Base-by-base conservation (phyloP, 2,797 vertebrate species). In the Cygnus olor region DNA sequence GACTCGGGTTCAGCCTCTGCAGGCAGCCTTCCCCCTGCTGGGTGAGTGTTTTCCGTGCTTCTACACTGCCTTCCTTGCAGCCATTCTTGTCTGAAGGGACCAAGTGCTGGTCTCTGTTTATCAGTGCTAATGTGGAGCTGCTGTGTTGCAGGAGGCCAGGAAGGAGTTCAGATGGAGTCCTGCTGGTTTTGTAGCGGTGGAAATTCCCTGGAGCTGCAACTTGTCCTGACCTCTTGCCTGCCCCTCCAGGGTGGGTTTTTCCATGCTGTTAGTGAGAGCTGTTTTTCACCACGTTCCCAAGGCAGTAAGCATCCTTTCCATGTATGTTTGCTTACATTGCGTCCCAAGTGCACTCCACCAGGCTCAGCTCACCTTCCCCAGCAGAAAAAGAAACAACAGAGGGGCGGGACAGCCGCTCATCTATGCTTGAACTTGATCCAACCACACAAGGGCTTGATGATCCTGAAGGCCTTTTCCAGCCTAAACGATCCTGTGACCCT, bases 211-310 rank as follows among this genome's bases (percentile, higher is more conserved):
- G 72, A 72, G 60, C 83, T n/a, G 25, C 6, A 7, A 2, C 27
- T 90, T 72, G 15, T 73, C 57, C 70, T 84, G 74, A 56, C 57
- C 73, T 84, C 65, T 47, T 88, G 65, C 73, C 78, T 86, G 79
- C 18, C 61, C 70, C 80, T 66, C 73, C 15, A 40, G 73, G 70
- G 81, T 83, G 69, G n/a, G 42, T 84, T 89, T 94, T 95, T 90
- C 70, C 85, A 45, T 34, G 42, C 14, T 14, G 45, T 77, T 77
- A 54, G 79, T 89, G 74, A 81, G 44, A 87, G 42, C 30, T 9
- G 5, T 86, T 80, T 90, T 74, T 86, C 86, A 65, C 61, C 27
- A 5, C 4, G 44, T 91, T 81, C 61, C 81, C 74, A 87, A 72
- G 82, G 90, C 4, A 22, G 87, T 79, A 54, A 72, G 70, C 71